Evolutionary conservation across 2,113 vertebrate species (phyloP).

Genomic region (Menidia beryllina): DNA sequence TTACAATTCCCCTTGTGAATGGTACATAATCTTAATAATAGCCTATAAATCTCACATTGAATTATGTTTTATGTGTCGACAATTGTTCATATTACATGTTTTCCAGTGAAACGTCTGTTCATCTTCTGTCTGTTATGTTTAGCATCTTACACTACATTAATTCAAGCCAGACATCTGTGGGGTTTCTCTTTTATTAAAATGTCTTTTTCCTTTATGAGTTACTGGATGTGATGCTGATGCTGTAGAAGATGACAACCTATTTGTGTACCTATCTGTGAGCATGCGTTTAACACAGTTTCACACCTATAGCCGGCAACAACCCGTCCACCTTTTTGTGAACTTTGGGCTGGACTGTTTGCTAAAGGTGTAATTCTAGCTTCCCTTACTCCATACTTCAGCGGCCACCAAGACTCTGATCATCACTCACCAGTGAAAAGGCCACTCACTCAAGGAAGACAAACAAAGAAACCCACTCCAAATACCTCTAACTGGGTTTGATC

Average conservation of each 20-base stretch:
- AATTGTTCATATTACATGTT: too few relatives aligned
- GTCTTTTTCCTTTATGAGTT: too few relatives aligned
- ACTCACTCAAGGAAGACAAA: slow-evolving; percentile 72
- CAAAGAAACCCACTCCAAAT: slow-evolving; percentile 73
- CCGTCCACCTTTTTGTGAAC: slow-evolving; percentile 29
- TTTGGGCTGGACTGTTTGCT: slow-evolving; percentile 74
- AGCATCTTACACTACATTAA: too few relatives aligned
- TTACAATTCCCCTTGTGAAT: too few relatives aligned
- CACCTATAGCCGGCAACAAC: slow-evolving; percentile 29
- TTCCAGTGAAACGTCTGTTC: too few relatives aligned
- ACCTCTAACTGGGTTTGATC: slow-evolving; percentile 40
- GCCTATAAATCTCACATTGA: too few relatives aligned
- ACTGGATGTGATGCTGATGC: too few relatives aligned
- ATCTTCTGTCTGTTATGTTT: too few relatives aligned
- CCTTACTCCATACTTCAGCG: slow-evolving; percentile 57
- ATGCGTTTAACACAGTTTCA: slow-evolving; percentile 4
- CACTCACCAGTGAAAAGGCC: slow-evolving; percentile 71
- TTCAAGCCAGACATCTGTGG: too few relatives aligned
- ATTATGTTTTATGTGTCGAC: too few relatives aligned
- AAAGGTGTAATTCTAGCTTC: slow-evolving; percentile 72
- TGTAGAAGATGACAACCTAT: not conserved
- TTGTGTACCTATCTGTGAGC: not conserved
- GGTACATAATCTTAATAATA: too few relatives aligned
- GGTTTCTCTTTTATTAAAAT: too few relatives aligned
- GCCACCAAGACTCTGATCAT: slow-evolving; percentile 64